Base-by-base conservation (phyloP, 2,797 vertebrate genomes). In the Sebastiscus albofasciatus region DNA sequence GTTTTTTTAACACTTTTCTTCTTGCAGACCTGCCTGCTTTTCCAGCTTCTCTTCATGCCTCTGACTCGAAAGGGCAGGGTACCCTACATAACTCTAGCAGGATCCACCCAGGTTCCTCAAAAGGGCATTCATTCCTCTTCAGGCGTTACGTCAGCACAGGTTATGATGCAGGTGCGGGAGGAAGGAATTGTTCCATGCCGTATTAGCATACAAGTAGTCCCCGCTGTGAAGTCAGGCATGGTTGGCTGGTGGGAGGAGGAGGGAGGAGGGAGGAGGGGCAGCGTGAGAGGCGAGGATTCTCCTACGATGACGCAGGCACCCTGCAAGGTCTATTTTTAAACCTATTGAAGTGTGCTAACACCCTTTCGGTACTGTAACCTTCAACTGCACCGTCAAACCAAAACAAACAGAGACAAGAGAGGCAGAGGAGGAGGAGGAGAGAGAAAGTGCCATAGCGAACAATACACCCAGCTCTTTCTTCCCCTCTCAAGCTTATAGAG, bases 241-340 rank as follows among this genome's bases (percentile, higher is more conserved):
- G 52, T 64, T 81, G 78, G 77, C 58, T 77, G 69, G 31, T 46
- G 75, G 65, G 46, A 66, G 79, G 80, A 46, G 42, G 55, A 12
- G 78, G 66, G 22, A 26, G 52, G 59, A 59, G 24, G 52, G 75
- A 67, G 62, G 67, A 24, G 75, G 36, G 76, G 34, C 39, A 11
- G 75, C n/a, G 18, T 20, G 75, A 64, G 89, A 65, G 78, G 72
- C 7, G n/a, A 92, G 94, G 93, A 94, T 94, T 94, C 92, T 94
- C 94, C 93, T 90, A 39, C 14, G 81, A 79, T 95, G 94, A 95
- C 81, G 92, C 91, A 94, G 91, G 84, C 87, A 87, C 89, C 77
- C 82, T 91, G 89, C 89, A 82, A 70, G 75, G 73, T 89, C 93
- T 95, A 94, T 95, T 94, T 95, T 93, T 94, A 94, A 91, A 90